A percentile compares a stretch with the other conserved stretches of the same genome.
Evolutionary conservation across 1,140 invertebrate genomes (phyloP).

Genomic region (Akabosia matsudoensis): DNA sequence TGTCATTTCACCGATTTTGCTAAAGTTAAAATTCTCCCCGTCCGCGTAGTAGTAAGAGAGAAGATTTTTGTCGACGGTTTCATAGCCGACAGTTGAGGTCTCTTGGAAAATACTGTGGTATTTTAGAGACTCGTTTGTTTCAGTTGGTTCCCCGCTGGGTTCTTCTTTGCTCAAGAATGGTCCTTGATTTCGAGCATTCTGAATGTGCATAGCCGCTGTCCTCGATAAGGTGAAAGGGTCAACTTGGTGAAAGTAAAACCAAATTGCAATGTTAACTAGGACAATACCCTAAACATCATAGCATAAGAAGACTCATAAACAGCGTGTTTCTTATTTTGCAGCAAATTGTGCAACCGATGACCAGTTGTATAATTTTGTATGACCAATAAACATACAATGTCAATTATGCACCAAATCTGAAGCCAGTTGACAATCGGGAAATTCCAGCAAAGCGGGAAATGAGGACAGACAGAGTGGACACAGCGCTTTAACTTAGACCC

Average conservation of each 20-base stretch:
- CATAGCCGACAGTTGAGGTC: not conserved
- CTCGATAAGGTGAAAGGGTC: not conserved
- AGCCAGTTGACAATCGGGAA: too few species aligned
- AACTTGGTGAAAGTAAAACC: not conserved
- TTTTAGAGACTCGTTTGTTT: not conserved
- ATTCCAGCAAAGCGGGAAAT: too few species aligned
- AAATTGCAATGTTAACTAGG: not conserved
- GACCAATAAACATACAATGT: too few species aligned
- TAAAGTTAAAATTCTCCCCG: not conserved
- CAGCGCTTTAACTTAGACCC: too few species aligned
- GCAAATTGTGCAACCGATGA: too few species aligned
- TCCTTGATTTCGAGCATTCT: not conserved
- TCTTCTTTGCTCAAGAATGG: not conserved
- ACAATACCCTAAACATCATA: slow-evolving; percentile 6
- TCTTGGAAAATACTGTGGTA: not conserved
- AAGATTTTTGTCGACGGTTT: too few species aligned
- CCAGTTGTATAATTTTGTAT: too few species aligned
- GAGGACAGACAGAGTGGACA: too few species aligned
- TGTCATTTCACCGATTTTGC: not conserved
- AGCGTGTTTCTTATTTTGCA: too few species aligned
- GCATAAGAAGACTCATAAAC: too few species aligned
- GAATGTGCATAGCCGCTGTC: too few species aligned
- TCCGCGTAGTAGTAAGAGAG: not conserved
- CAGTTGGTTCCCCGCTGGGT: not conserved
- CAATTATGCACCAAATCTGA: too few species aligned